Evolutionary conservation across 2,113 vertebrate genomes (phyloP).

Genomic region (Struthidea cinerea): DNA sequence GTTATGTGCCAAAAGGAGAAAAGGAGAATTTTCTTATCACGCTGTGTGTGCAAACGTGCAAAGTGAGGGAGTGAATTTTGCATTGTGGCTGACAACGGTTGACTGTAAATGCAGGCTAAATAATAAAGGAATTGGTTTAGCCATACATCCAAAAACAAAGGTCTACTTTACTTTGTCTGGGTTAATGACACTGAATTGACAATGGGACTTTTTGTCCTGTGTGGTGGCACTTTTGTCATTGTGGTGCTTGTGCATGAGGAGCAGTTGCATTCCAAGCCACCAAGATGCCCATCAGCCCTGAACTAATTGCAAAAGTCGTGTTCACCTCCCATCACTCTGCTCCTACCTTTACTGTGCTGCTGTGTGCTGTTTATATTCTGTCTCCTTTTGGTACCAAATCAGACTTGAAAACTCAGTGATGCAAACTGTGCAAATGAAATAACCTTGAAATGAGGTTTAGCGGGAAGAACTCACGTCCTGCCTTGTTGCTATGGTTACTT

Average conservation of each 20-base stretch:
- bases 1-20: neutral
- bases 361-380: neutral
- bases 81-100: neutral
- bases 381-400: slow-evolving; percentile 18
- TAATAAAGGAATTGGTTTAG: neutral
- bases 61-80: neutral
- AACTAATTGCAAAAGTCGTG: neutral
- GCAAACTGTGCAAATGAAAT: slow-evolving; percentile 42
- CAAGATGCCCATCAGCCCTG: neutral
- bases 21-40: neutral
- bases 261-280: neutral
- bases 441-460: slow-evolving; percentile 73
- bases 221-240: neutral
- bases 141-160: neutral
- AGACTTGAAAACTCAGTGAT: slow-evolving; percentile 22
- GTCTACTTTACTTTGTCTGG: neutral
- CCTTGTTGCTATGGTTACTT: slow-evolving; percentile 97
- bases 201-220: neutral
- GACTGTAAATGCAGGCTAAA: neutral
- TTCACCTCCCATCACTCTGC: neutral
- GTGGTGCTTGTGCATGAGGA: neutral
- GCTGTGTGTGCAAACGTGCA: accelerated
- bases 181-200: neutral
- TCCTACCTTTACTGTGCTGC: neutral
- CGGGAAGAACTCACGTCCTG: slow-evolving; percentile 76